These are phyloP conservation scores for Zaprionus nigranus DNA, from an alignment of 1,140 invertebrate genomes.

Conservation along the genomic window DNA sequence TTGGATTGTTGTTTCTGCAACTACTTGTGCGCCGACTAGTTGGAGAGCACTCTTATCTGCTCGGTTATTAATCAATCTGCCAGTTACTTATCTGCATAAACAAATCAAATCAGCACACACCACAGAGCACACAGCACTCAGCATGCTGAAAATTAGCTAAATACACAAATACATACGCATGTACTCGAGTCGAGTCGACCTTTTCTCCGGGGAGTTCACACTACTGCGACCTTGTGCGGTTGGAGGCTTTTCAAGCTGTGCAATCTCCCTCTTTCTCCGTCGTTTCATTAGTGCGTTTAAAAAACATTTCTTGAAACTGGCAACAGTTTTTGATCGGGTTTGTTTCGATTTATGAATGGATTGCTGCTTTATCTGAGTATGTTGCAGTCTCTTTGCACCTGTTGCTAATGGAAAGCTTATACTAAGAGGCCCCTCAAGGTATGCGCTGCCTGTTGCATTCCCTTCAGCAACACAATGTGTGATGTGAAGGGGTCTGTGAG, in stretches of 20 bases:
- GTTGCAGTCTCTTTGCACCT: not conserved
- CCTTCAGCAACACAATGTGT: slow-evolving; percentile 7
- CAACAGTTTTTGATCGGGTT: not conserved
- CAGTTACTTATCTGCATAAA: slow-evolving; percentile 20
- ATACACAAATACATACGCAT: slow-evolving; percentile 1
- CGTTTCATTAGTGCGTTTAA: not conserved
- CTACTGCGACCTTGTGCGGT: not conserved
- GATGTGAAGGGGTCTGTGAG: not conserved
- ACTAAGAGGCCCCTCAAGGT: not conserved
- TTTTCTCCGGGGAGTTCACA: not conserved
- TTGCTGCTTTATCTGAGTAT: no score
- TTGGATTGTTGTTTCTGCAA: slow-evolving; percentile 11
- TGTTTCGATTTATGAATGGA: not conserved
- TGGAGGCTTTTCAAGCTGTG: not conserved
- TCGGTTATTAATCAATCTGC: slow-evolving; percentile 30
- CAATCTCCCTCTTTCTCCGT: not conserved
- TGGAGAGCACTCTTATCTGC: slow-evolving; percentile 8
- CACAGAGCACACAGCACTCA: slow-evolving; percentile 1
- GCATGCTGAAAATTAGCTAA: slow-evolving; percentile 4
- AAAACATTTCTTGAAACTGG: not conserved
- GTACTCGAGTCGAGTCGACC: not conserved
- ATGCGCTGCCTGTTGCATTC: not conserved
- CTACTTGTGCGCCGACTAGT: slow-evolving; percentile 4
- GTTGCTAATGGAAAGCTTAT: not conserved
- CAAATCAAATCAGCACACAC: slow-evolving; percentile 16